Conservation (phyloP, 2,113 vertebrate genomes). For the Meles meles region DNA sequence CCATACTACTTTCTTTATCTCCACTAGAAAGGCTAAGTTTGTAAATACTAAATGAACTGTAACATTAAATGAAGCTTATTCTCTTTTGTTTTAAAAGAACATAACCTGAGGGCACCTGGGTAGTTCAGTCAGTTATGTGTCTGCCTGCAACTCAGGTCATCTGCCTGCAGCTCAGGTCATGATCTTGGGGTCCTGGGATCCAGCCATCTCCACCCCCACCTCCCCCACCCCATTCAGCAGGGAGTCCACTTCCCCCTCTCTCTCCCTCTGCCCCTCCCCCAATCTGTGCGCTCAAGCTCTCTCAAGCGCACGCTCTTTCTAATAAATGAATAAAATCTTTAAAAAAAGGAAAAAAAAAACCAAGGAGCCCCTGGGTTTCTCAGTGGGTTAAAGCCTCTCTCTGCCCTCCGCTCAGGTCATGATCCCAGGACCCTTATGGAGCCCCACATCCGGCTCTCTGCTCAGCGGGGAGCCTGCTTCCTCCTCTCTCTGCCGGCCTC, state of each 20-base stretch:
- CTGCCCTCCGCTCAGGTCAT: too few relatives aligned
- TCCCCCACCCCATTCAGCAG: too few relatives aligned
- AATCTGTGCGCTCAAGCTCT: background rate
- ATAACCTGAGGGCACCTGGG: background rate
- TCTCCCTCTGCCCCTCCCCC: too few relatives aligned
- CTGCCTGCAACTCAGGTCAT: background rate
- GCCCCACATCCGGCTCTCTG: too few relatives aligned
- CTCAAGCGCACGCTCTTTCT: background rate
- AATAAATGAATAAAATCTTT: too few relatives aligned
- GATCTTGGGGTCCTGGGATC: background rate
- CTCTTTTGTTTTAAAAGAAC: background rate
- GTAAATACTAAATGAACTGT: background rate
- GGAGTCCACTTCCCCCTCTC: too few relatives aligned
- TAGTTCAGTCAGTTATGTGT: background rate
- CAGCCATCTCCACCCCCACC: background rate
- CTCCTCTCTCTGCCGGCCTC: too few relatives aligned
- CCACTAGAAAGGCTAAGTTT: background rate
- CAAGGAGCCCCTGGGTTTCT: too few relatives aligned
- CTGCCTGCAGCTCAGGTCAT: background rate
- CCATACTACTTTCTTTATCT: background rate
- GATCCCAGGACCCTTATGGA: too few relatives aligned
- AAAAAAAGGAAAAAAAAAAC: too few relatives aligned
- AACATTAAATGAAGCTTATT: constrained; percentile 9
- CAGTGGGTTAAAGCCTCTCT: too few relatives aligned
- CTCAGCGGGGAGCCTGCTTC: too few relatives aligned